Base-by-base conservation (phyloP, 1,140 invertebrate genomes). In the Formica selysi region DNA sequence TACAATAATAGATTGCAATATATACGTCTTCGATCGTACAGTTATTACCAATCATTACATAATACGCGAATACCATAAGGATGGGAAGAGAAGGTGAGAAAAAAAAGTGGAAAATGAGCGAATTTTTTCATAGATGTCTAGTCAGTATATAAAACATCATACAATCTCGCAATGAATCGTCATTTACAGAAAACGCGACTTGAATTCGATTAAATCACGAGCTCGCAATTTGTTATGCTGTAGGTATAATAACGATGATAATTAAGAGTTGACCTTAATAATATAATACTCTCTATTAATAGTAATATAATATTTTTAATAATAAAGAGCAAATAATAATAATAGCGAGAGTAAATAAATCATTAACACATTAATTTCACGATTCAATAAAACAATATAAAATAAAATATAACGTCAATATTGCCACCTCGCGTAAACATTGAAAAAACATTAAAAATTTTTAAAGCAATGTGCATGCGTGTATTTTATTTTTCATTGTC, bases 1-100 rank as follows among this genome's bases (percentile, higher is more conserved):
- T 81, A 90, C 78, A 90, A 86, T 84, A 81, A 89, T 86, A 90
- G 76, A 86, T 76, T 91, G 91, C 83, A 90, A 86, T 86, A 90
- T 89, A 89, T 90, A 80, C 8, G 80, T 86, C 76, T 91, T 87
- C 85, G 87, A 90, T 90, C 89, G 79, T 90, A 91, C 90, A 92
- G 87, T 91, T 86, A 86, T 92, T 91, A 92, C 87, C 86, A 62
- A 73, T 89, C 84, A 89, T 88, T 80, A 81, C 26, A 73, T 74
- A 32, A 67, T 84, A 73, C 67, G 51, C 67, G 76, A 78, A 64
- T 57, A 74, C 13, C 22, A 83, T 51, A 73, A 36, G 38, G 29
- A 74, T 83, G 54, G 8, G 54, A 32, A 74, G 38, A 74, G 11
- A 32, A 61, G n/a, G 19, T 19, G 38, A 83, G 68, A 83, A 73